Evolutionary conservation across 2,797 vertebrate species (phyloP).

Genomic region (Rhynchonycteris naso): DNA sequence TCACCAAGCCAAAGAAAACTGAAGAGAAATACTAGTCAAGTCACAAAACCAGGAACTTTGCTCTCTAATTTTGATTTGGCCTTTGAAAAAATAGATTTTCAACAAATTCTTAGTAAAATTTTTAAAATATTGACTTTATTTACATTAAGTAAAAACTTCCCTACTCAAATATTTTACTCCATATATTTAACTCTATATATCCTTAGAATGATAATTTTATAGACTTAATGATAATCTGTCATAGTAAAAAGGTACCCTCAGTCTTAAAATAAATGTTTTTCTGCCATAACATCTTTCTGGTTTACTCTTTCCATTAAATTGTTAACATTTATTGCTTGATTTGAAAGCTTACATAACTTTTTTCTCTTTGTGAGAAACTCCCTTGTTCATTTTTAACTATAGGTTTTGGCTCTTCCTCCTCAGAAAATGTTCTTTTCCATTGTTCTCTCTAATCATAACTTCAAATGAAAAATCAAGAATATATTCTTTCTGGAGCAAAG

Average conservation of each 20-base stretch:
- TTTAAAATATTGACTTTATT: neutral
- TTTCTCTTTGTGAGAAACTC: neutral
- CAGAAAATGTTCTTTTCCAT: neutral
- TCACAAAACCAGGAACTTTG: neutral
- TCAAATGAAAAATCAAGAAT: neutral
- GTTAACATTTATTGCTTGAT: neutral
- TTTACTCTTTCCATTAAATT: neutral
- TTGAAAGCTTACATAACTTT: neutral
- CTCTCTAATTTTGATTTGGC: neutral
- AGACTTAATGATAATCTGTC: neutral
- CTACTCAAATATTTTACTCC: neutral
- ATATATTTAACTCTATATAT: neutral
- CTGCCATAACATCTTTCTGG: neutral
- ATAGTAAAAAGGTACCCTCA: neutral
- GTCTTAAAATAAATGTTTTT: neutral
- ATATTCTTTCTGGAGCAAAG: neutral
- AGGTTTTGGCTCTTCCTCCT: neutral
- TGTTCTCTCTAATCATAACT: neutral
- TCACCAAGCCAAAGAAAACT: neutral
- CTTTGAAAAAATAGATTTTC: neutral
- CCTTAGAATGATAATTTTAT: neutral
- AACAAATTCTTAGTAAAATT: neutral
- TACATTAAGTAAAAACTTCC: neutral
- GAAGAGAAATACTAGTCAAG: neutral
- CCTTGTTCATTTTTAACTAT: neutral